Percentiles rank a stretch among this genome's conserved stretches.
Conservation (phyloP, 1,140 invertebrate species). For the Arctopsyche grandis region DNA sequence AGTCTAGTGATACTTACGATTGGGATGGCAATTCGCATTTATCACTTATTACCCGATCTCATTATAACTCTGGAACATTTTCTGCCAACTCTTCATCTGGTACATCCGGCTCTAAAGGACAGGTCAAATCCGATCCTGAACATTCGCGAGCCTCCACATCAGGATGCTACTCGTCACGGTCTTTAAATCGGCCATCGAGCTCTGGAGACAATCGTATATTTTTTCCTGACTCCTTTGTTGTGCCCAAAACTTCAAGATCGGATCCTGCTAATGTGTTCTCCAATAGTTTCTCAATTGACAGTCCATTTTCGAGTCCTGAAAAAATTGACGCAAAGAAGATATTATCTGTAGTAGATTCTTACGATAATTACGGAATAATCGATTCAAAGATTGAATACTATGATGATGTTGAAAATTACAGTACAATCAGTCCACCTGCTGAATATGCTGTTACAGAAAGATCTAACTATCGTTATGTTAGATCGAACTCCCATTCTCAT, state of each 20-base stretch:
- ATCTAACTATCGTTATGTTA: conserved; percentile 55
- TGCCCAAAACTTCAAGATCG: conserved; percentile 59
- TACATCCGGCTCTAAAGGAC: conserved; percentile 62
- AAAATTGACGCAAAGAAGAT: conserved; percentile 51
- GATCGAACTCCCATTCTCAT: conserved; percentile 76
- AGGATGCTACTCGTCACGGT: conserved; percentile 34
- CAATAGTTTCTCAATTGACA: conserved; percentile 50
- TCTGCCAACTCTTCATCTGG: conserved; percentile 65
- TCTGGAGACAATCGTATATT: conserved; percentile 63
- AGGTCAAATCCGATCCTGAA: conserved; percentile 58
- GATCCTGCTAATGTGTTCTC: conserved; percentile 53
- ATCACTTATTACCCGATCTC: conserved; percentile 39
- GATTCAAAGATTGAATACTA: conserved; percentile 52
- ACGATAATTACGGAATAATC: conserved; percentile 48
- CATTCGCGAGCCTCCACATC: conserved; percentile 45
- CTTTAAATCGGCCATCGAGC: conserved; percentile 58
- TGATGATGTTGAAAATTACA: conserved; percentile 62
- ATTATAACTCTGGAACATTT: conserved; percentile 59
- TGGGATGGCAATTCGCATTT: conserved; percentile 45
- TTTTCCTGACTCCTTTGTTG: conserved; percentile 64
- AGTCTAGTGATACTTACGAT: conserved; percentile 40
- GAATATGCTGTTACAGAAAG: conserved; percentile 68
- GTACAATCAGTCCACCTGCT: conserved; percentile 72
- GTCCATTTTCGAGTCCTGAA: conserved; percentile 53
- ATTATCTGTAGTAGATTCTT: conserved; percentile 50